Evolutionary conservation across 2,797 vertebrate species (phyloP).

Genomic region (Trachurus trachurus): DNA sequence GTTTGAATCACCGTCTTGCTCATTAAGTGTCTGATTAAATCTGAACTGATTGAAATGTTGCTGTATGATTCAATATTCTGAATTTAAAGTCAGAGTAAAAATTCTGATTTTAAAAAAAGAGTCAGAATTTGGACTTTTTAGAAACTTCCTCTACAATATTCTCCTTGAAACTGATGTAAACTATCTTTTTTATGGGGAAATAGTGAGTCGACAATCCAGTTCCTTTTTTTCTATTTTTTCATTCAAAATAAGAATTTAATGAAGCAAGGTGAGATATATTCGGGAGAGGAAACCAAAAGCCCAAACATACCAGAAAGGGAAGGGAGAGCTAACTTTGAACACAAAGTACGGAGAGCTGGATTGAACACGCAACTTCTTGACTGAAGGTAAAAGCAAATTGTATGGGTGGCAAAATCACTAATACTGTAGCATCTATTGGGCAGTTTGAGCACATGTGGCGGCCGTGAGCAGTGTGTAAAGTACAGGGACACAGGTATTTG

Average conservation of each 20-base stretch:
- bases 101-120: too few relatives aligned
- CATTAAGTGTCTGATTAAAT: background rate
- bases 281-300: background rate
- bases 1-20: background rate
- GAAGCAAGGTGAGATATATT: background rate
- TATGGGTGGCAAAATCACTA: slow-evolving; percentile 34
- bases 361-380: slow-evolving; percentile 11
- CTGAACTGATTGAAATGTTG: background rate
- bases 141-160: background rate
- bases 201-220: too few relatives aligned
- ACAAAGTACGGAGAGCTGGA: background rate
- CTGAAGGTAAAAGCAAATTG: slow-evolving; percentile 27
- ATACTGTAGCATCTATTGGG: slow-evolving; percentile 24
- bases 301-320: background rate
- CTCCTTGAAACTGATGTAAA: too few relatives aligned
- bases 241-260: background rate
- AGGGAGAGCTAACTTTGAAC: slow-evolving; percentile 26
- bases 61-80: too few relatives aligned
- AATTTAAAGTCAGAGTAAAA: too few relatives aligned
- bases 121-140: too few relatives aligned
- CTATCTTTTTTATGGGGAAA: background rate
- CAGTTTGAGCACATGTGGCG: background rate
- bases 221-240: background rate
- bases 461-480: background rate
- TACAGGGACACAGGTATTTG: background rate